Conservation (phyloP, 2,888 invertebrate genomes). For the Polyommatus iphigenia region DNA sequence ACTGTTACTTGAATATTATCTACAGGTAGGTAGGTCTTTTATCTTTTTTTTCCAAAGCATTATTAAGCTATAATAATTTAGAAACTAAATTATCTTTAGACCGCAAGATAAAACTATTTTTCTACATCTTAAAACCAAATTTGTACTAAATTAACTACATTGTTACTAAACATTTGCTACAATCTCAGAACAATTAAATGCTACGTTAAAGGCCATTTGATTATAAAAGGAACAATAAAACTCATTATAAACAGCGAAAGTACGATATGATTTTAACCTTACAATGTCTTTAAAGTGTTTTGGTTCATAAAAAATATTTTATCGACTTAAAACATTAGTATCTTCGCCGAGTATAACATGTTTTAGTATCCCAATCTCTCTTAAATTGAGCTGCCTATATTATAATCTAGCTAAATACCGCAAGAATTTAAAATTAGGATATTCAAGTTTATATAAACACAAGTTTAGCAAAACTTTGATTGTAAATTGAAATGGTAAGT, state of each 20-base stretch:
- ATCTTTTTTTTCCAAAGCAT: background rate
- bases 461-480: too few relatives aligned
- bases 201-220: background rate
- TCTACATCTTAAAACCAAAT: background rate
- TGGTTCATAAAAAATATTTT: too few relatives aligned
- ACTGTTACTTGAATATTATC: too few relatives aligned
- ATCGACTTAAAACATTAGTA: too few relatives aligned
- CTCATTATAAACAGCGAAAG: too few relatives aligned
- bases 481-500: too few relatives aligned
- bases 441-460: too few relatives aligned
- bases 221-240: background rate
- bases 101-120: background rate
- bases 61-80: background rate
- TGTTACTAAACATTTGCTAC: slow-evolving; percentile 24
- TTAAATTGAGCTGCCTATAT: background rate
- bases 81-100: background rate
- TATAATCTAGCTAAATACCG: too few relatives aligned
- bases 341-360: too few relatives aligned
- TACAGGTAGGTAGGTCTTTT: background rate
- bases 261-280: too few relatives aligned
- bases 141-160: slow-evolving; percentile 33
- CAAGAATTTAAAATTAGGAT: too few relatives aligned
- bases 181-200: slow-evolving; percentile 20
- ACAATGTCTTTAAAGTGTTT: too few relatives aligned
- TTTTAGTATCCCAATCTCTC: background rate